phyloP scores from a whole-genome alignment of 2,113 vertebrate species.

The Elephas maximus region DNA sequence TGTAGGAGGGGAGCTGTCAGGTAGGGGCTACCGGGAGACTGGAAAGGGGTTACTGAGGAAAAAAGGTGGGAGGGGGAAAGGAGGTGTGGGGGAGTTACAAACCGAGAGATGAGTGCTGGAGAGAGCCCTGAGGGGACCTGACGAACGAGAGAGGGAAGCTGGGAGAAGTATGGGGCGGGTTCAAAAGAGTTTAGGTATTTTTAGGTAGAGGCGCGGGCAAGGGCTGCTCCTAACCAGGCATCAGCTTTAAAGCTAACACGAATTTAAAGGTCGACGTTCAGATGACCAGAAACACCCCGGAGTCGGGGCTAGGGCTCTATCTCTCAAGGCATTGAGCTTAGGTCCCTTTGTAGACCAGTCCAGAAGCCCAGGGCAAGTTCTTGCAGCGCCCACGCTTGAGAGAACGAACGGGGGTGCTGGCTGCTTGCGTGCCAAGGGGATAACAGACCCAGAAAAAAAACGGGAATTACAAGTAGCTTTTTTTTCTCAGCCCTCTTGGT shows the following conservation, averaged over 20 bases:
- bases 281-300: neutral
- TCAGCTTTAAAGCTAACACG: neutral
- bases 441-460: neutral
- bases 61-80: neutral
- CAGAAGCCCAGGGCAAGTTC: slow-evolving; percentile 23
- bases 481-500: neutral
- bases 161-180: neutral
- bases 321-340: neutral
- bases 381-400: neutral
- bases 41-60: neutral
- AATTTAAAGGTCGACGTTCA: neutral
- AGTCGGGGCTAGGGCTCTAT: neutral
- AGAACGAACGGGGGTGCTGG: neutral
- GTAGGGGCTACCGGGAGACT: neutral
- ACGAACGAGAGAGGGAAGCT: neutral
- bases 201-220: neutral
- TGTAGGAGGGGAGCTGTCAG: neutral
- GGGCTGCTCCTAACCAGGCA: neutral
- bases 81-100: neutral
- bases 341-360: neutral
- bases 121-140: neutral
- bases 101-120: neutral
- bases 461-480: neutral
- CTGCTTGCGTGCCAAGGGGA: neutral
- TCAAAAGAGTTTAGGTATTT: neutral